phyloP scores from a whole-genome alignment of 2,888 invertebrate genomes.

The Acleris sparsana region DNA sequence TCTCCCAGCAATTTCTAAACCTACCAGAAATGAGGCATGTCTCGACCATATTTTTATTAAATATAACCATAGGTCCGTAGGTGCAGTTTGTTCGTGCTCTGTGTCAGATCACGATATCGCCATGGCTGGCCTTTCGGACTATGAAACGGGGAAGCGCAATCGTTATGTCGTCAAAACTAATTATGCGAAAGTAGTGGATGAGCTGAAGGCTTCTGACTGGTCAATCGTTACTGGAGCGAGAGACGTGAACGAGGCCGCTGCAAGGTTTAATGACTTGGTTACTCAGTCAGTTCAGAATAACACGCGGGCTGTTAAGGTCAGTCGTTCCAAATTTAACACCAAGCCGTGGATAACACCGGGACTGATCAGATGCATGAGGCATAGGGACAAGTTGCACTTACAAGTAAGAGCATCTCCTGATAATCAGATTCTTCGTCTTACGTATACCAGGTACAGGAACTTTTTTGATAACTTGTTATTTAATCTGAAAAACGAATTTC shows the following conservation, averaged over 20 bases:
- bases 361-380: constrained; percentile 1
- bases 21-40: neutral
- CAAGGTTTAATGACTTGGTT: neutral
- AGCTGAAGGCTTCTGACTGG: neutral
- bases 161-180: neutral
- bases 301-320: neutral
- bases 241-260: neutral
- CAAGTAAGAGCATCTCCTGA: neutral
- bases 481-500: constrained; percentile 4
- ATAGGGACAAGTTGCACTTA: constrained; percentile 3
- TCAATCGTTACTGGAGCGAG: neutral
- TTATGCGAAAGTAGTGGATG: neutral
- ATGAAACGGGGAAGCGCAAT: no score
- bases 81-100: neutral
- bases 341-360: constrained; percentile 17
- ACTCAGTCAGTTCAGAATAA: neutral
- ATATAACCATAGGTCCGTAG: neutral
- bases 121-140: no score
- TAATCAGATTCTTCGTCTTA: neutral
- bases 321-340: neutral
- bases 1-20: neutral
- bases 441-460: constrained; percentile 6
- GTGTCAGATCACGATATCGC: no score
- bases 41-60: constrained; percentile 12
- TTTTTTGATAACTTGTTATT: constrained; percentile 5